Percentiles rank a stretch among this genome's conserved stretches.
Conservation (phyloP, 2,888 invertebrate species). For the Philereme transversata region DNA sequence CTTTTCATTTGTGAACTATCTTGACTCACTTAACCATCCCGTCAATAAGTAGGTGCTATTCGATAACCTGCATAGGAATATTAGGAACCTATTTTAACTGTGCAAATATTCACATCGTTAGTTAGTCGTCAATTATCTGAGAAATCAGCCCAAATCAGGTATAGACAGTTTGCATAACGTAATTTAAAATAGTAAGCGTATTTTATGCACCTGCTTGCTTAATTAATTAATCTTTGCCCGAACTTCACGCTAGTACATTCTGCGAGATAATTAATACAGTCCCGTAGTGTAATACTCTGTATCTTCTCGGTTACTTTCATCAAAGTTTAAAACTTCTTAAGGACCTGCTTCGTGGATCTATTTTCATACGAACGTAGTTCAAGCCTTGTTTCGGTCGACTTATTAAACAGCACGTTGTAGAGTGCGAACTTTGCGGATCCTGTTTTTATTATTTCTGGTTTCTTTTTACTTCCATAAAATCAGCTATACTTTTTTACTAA, state of each 20-base stretch:
- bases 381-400: constrained; percentile 4
- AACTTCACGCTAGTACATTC: constrained; percentile 46
- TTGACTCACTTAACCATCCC: no score
- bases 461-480: constrained; percentile 3
- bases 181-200: constrained; percentile 23
- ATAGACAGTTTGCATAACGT: not conserved
- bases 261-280: constrained; percentile 48
- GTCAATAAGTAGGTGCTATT: no score
- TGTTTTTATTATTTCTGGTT: not conserved
- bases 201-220: constrained; percentile 59
- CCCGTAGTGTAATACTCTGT: constrained; percentile 21
- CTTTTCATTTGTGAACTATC: no score
- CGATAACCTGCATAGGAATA: no score
- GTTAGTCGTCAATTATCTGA: no score
- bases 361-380: no score
- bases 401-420: not conserved
- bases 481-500: no score
- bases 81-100: no score
- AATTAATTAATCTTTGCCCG: constrained; percentile 57
- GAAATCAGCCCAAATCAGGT: no score
- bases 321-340: constrained; percentile 31
- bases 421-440: not conserved
- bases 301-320: constrained; percentile 29
- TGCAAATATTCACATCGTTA: no score
- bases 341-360: not conserved